Conservation (phyloP, 2,888 invertebrate species). For the Ophioninae sp. region DNA sequence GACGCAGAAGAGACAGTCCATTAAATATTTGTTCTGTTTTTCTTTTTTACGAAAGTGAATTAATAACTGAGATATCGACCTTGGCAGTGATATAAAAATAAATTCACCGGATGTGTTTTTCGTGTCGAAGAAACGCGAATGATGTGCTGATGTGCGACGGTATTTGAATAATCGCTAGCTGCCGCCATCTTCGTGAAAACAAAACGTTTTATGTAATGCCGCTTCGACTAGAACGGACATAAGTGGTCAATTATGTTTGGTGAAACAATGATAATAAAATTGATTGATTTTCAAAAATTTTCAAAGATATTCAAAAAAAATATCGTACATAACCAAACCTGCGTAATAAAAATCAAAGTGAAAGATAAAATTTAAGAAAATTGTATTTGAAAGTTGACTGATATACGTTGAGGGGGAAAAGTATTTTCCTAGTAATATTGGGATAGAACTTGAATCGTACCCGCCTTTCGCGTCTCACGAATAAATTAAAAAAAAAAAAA, state of each 20-base stretch:
- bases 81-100: too few species aligned
- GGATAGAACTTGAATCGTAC: too few species aligned
- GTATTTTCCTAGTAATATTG: too few species aligned
- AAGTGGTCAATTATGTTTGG: not conserved
- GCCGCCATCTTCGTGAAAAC: too few species aligned
- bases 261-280: not conserved
- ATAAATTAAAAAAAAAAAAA: not conserved
- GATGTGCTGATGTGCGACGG: not conserved
- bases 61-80: too few species aligned
- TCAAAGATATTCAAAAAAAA: not conserved
- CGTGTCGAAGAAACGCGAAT: not conserved
- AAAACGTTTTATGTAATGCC: not conserved
- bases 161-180: not conserved
- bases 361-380: not conserved
- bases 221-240: not conserved
- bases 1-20: slow-evolving; percentile 5
- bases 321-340: not conserved
- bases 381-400: not conserved
- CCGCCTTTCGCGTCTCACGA: too few species aligned
- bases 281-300: not conserved
- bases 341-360: not conserved
- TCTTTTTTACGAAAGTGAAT: too few species aligned
- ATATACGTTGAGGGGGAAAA: too few species aligned
- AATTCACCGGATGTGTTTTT: not conserved
- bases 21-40: not conserved